Evolutionary conservation across 2,113 vertebrate genomes (phyloP).

Genomic region (Protobothrops flavoviridis): DNA sequence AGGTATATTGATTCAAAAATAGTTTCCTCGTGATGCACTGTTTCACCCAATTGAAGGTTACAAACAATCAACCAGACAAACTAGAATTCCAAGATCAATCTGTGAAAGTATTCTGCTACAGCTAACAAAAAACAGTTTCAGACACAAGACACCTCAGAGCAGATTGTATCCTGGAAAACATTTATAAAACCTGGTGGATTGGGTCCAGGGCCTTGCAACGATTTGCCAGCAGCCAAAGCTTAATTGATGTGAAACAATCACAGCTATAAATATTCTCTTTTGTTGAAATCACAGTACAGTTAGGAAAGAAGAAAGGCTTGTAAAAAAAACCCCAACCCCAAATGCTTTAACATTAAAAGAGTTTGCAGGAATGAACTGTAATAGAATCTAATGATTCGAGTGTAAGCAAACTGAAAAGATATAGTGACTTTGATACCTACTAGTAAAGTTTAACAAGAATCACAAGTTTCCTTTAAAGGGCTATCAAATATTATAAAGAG

Average conservation of each 20-base stretch:
- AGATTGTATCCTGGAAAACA: neutral
- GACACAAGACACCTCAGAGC: neutral
- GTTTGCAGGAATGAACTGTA: neutral
- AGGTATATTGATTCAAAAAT: neutral
- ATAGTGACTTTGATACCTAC: neutral
- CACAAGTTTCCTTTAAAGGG: neutral
- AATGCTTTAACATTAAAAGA: neutral
- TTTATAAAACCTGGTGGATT: neutral
- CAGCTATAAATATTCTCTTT: too few relatives aligned
- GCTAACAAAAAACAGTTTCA: neutral
- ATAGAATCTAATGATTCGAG: neutral
- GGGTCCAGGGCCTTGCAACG: neutral
- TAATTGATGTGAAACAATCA: neutral
- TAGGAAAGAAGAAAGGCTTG: neutral
- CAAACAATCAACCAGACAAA: neutral
- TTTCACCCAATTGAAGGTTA: neutral
- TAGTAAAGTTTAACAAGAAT: neutral
- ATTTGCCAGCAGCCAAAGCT: neutral
- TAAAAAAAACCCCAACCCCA: neutral
- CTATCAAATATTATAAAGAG: neutral
- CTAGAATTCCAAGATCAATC: too few relatives aligned
- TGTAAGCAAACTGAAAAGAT: neutral
- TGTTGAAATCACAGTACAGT: neutral
- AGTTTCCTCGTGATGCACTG: neutral
- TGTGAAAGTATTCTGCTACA: neutral